phyloP scores from a whole-genome alignment of 2,888 invertebrate species.

The Metopia argyrocephala region DNA sequence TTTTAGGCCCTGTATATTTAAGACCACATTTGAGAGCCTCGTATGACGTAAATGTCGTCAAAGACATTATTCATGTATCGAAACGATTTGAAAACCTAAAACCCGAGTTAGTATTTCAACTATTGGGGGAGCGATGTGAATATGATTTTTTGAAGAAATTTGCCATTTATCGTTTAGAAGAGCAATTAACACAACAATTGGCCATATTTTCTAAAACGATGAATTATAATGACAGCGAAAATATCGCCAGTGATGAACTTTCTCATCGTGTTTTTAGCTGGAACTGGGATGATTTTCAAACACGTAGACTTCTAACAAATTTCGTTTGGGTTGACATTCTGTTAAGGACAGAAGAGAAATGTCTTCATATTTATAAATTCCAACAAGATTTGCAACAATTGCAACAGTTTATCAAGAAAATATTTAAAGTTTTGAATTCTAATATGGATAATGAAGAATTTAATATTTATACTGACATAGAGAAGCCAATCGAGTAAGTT shows the following conservation, averaged over 20 bases:
- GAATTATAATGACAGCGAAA: not conserved
- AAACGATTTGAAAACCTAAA: conserved; percentile 21
- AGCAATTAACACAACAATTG: conserved; percentile 10
- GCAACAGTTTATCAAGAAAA: conserved; percentile 5
- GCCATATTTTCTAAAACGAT: not conserved
- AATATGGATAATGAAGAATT: conserved; percentile 7
- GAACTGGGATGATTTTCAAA: conserved; percentile 43
- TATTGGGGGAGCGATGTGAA: conserved; percentile 17
- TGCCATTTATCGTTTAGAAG: conserved; percentile 32
- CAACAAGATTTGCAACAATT: conserved; percentile 45
- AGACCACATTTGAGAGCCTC: not conserved
- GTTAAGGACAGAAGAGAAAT: conserved; percentile 7
- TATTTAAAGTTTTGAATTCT: conserved; percentile 32
- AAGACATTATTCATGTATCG: not conserved
- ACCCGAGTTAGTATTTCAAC: not conserved
- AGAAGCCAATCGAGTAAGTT: conserved; percentile 37
- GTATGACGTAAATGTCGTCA: conserved; percentile 13
- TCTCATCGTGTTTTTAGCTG: conserved; percentile 45
- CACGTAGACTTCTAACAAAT: conserved; percentile 40
- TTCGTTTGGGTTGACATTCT: conserved; percentile 53
- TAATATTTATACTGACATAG: conserved; percentile 22
- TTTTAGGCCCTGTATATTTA: not conserved
- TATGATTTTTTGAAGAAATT: conserved; percentile 22
- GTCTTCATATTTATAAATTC: conserved; percentile 47
- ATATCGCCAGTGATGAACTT: not conserved